Evolutionary conservation across 2,797 vertebrate genomes (phyloP).

Genomic region (Agapornis canus): DNA sequence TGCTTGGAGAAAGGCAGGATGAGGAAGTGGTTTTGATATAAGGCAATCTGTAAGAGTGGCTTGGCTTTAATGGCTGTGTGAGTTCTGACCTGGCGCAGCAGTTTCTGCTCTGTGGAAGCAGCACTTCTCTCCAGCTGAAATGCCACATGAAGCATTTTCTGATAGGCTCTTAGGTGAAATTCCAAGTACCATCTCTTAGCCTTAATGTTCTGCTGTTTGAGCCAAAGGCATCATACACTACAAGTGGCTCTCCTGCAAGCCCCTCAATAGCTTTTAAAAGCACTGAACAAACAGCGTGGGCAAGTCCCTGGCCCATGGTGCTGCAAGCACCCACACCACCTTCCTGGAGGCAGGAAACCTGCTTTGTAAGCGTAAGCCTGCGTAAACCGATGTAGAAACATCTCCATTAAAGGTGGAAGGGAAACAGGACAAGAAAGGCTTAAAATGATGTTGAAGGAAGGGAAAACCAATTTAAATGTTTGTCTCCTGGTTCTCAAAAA

Average conservation of each 20-base stretch:
- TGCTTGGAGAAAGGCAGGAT: background rate
- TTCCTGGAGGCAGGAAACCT: background rate
- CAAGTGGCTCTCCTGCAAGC: background rate
- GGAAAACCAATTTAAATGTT: background rate
- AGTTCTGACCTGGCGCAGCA: fast-evolving
- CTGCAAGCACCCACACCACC: fast-evolving
- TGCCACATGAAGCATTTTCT: fast-evolving
- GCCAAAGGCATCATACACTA: fast-evolving
- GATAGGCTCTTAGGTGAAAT: fast-evolving
- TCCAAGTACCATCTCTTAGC: background rate
- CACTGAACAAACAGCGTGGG: fast-evolving
- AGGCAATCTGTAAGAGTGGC: fast-evolving
- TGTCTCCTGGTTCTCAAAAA: background rate
- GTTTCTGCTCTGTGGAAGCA: background rate
- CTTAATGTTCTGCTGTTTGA: fast-evolving
- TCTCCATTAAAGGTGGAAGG: background rate
- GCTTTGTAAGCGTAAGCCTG: fast-evolving
- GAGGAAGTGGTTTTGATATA: background rate
- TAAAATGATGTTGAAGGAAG: background rate
- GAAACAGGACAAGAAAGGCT: background rate
- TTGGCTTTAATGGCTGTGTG: fast-evolving
- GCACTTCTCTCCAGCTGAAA: background rate
- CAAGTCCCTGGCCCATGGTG: fast-evolving
- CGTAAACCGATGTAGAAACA: fast-evolving
- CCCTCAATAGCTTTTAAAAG: fast-evolving